Base-by-base conservation (phyloP, 2,888 invertebrate genomes). In the Beris morrisii region DNA sequence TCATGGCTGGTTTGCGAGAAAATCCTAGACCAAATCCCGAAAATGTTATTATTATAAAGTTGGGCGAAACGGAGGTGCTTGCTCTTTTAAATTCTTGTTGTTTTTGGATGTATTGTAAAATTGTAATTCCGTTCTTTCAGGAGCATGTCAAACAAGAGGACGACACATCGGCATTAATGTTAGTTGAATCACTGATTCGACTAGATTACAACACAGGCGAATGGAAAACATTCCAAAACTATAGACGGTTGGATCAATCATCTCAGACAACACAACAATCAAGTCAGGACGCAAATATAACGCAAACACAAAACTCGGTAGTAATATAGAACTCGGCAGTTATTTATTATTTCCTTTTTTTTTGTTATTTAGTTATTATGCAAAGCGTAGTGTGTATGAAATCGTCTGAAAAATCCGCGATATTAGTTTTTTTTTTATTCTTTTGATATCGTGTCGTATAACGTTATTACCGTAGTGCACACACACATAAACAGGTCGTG, bases 161-260 rank as follows among this genome's bases (percentile, higher is more conserved):
- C 79, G 93, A 93, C 71, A 88, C 90, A 0, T 88, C 89, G 74
- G 82, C 85, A 22, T 72, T 78, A 55, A 80, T 80, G 70, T 73
- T 77, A 67, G 80, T 81, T 0, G 97, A 97, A 80, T 96, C 94
- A 71, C 95, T 95, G 81, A 97, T 98, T 87, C 95, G 97, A 80
- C 94, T 98, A 93, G 97, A 98, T 82, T 97, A 97, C 82, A 92
- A 92, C 77, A 96, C 94, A 64, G 97, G 97, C 32, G 96, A 97
- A 78, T 98, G 97, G 97, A 96, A 96, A 77, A 84, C 91, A 74
- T 91, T 97, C 74, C 94, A 95, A 81, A 97, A 97, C 76, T 92
- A 90, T 79, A 84, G 93, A 67, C 88, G 91, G 67, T 84, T 91
- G 71, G 92, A 89, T 72, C 80, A 81, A 72, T 67, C 69, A 61